Percentiles rank a stretch among this genome's conserved stretches.
These are phyloP conservation scores for Pararge aegeria DNA, from an alignment of 1,140 invertebrate species.

Conservation along the genomic window DNA sequence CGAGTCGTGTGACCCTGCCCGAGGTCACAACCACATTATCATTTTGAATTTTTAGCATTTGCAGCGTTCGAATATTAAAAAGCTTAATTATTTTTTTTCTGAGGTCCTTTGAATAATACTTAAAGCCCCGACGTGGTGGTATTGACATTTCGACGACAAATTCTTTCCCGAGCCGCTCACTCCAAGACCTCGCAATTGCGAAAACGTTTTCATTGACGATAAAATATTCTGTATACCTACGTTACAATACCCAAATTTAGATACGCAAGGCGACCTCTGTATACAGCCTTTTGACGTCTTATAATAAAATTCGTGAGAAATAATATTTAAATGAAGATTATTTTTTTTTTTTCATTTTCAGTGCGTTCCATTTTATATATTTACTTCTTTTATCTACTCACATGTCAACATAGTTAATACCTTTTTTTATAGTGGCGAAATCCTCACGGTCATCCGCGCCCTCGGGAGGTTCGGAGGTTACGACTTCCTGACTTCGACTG, in stretches of 20 bases:
- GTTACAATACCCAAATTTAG: constrained; percentile 14
- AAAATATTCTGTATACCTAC: constrained; percentile 19
- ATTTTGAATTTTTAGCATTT: constrained; percentile 11
- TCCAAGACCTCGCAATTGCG: constrained; percentile 39
- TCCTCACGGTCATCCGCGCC: too few species aligned
- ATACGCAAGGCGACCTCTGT: neutral
- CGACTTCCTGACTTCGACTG: too few species aligned
- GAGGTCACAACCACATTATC: constrained; percentile 9
- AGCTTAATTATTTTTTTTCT: constrained; percentile 11
- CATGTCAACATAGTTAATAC: neutral
- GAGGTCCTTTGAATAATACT: constrained; percentile 28
- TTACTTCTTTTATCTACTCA: neutral
- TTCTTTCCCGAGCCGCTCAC: constrained; percentile 34
- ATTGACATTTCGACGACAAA: constrained; percentile 44
- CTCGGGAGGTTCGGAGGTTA: too few species aligned
- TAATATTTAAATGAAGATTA: neutral
- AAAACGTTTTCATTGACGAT: constrained; percentile 39
- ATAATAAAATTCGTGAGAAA: constrained; percentile 1
- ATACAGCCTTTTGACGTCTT: neutral
- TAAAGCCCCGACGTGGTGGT: constrained; percentile 23
- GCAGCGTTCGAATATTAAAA: constrained; percentile 21
- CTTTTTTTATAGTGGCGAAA: too few species aligned
- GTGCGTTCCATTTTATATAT: too few species aligned
- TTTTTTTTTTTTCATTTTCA: too few species aligned
- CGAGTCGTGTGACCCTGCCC: constrained; percentile 5